Conservation (phyloP, 2,113 vertebrate species). For the Cyanoramphus novaezelandiae region DNA sequence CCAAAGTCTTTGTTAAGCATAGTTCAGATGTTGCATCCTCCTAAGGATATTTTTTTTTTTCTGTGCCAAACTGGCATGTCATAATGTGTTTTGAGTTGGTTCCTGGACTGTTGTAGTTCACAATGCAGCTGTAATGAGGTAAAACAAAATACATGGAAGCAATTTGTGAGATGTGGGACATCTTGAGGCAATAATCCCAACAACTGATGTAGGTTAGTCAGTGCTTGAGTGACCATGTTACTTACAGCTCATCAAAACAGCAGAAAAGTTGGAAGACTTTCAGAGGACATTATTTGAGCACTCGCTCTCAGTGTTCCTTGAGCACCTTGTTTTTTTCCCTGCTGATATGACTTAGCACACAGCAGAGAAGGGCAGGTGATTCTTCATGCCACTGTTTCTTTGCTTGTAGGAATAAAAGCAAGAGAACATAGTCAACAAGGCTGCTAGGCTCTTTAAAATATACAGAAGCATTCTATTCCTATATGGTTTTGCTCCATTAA, state of each 20-base stretch:
- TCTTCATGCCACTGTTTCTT: neutral
- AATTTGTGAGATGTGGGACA: neutral
- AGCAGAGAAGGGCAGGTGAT: neutral
- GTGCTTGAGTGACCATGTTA: neutral
- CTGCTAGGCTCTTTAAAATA: neutral
- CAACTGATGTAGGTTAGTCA: neutral
- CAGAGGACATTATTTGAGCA: neutral
- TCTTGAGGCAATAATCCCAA: neutral
- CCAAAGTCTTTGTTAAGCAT: neutral
- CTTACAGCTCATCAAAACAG: neutral
- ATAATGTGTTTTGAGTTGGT: neutral
- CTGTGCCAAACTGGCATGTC: neutral
- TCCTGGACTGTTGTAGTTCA: neutral
- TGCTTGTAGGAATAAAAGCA: neutral
- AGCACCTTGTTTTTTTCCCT: neutral
- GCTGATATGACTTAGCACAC: neutral
- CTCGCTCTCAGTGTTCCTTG: neutral
- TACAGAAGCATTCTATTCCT: neutral
- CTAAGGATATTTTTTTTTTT: neutral
- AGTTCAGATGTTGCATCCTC: neutral
- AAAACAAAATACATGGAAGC: neutral
- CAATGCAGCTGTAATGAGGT: neutral
- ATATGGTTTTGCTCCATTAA: neutral
- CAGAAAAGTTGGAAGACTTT: neutral
- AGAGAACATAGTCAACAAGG: neutral